Conservation (phyloP, 2,113 vertebrate species). For the Limnothrissa miodon region DNA sequence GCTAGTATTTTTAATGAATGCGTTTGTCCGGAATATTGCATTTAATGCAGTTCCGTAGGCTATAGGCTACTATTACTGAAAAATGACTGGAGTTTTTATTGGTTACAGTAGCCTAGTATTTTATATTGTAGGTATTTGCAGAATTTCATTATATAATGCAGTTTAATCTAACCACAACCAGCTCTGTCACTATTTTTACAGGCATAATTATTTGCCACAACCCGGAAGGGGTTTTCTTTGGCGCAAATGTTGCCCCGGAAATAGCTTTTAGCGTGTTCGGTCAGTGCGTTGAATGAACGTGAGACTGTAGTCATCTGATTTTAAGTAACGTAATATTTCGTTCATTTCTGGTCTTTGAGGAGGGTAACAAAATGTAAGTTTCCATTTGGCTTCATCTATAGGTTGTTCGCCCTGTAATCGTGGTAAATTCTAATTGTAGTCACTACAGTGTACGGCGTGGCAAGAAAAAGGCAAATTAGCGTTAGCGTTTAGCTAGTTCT, state of each 20-base stretch:
- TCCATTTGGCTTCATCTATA: not conserved
- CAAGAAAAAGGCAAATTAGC: not conserved
- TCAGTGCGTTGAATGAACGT: conserved; percentile 3
- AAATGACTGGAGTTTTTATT: too few species aligned
- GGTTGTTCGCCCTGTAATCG: not conserved
- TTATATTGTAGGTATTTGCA: too few species aligned
- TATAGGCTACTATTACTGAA: too few species aligned
- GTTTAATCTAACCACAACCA: too few species aligned
- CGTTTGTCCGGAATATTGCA: too few species aligned
- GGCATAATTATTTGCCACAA: not conserved
- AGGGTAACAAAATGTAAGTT: not conserved
- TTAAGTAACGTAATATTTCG: not conserved
- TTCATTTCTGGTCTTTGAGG: not conserved
- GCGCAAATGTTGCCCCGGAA: conserved; percentile 9
- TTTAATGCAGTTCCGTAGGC: too few species aligned
- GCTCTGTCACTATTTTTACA: too few species aligned
- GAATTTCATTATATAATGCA: too few species aligned
- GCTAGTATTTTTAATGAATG: too few species aligned
- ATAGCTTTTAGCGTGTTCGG: not conserved
- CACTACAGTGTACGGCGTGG: not conserved
- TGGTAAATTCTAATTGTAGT: not conserved
- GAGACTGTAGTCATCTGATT: not conserved
- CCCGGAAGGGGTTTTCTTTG: not conserved
- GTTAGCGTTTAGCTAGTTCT: not conserved
- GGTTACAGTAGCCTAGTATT: too few species aligned